Conservation (phyloP, 2,888 invertebrate genomes). For the Pocota personata region DNA sequence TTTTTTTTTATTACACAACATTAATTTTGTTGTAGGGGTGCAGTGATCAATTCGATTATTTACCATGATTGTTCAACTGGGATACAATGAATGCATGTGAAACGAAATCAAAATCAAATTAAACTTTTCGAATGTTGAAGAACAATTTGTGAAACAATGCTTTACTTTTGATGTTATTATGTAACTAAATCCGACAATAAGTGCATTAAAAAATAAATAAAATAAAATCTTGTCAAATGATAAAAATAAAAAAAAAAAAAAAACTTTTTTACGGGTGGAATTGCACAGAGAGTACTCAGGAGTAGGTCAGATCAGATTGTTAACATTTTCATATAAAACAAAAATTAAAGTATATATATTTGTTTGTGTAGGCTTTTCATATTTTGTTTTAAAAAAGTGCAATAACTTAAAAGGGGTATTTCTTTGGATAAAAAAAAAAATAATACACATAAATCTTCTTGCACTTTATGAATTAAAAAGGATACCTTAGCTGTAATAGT, state of each 20-base stretch:
- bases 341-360: conserved; percentile 33
- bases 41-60: conserved; percentile 77
- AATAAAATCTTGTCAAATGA: background rate
- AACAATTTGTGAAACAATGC: conserved; percentile 11
- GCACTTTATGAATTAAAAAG: conserved; percentile 5
- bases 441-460: background rate
- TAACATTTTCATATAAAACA: conserved; percentile 17
- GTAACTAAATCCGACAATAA: conserved; percentile 42
- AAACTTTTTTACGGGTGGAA: conserved; percentile 57
- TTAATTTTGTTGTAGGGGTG: conserved; percentile 74
- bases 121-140: conserved; percentile 26
- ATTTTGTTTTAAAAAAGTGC: conserved; percentile 74
- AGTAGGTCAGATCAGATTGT: conserved; percentile 72
- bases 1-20: conserved; percentile 1
- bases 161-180: background rate
- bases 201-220: conserved; percentile 32
- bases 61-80: conserved; percentile 69
- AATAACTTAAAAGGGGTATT: conserved; percentile 21
- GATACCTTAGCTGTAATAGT: background rate
- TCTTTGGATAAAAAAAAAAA: background rate
- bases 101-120: background rate
- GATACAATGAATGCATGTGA: conserved; percentile 16
- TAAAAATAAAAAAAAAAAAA: background rate
- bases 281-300: conserved; percentile 73
- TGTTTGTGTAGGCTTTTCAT: conserved; percentile 78